Evolutionary conservation across 2,113 vertebrate genomes (phyloP).

Genomic region (Promerops cafer): DNA sequence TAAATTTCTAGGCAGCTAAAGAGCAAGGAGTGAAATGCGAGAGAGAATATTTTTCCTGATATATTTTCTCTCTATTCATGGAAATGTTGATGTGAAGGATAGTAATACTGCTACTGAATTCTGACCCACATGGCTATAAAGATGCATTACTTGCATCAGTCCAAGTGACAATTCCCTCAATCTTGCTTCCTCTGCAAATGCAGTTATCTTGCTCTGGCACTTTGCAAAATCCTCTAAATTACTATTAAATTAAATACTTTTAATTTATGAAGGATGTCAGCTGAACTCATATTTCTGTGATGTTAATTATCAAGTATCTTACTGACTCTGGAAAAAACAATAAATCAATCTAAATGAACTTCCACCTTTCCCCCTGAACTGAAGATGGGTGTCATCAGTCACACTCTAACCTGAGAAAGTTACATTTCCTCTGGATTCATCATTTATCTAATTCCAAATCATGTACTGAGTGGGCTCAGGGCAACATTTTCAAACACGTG

Average conservation of each 20-base stretch:
- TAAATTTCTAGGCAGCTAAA: constrained; percentile 5
- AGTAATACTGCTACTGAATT: not conserved
- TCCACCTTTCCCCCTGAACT: not conserved
- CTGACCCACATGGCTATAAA: not conserved
- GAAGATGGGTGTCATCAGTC: not conserved
- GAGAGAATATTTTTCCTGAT: not conserved
- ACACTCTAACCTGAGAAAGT: not conserved
- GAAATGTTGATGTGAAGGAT: not conserved
- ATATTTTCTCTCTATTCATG: not conserved
- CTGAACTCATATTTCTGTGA: constrained; percentile 14
- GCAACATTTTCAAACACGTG: not conserved
- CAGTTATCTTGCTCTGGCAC: not conserved
- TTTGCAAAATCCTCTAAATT: constrained; percentile 51
- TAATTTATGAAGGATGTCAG: constrained; percentile 43
- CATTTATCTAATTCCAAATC: not conserved
- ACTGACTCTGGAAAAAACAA: constrained; percentile 19
- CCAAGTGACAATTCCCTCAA: not conserved
- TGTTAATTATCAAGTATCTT: constrained; percentile 24
- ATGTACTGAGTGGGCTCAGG: not conserved
- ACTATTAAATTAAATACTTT: constrained; percentile 39
- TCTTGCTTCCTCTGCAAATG: constrained; percentile 16
- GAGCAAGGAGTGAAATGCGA: not conserved
- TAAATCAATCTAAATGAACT: constrained; percentile 25
- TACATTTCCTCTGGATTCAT: not conserved
- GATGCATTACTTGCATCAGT: constrained; percentile 7